Evolutionary conservation across 2,113 vertebrate species (phyloP).

Genomic region (Mus musculus): GRCm39 chr4:134315001-134315500

Average conservation of each 20-base stretch:
- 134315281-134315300: too few species aligned
- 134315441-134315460: neutral
- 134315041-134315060: too few species aligned
- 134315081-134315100: neutral
- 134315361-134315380: too few species aligned
- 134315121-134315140: too few species aligned
- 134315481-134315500: neutral
- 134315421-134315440: neutral
- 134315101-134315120: neutral
- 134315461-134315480: neutral
- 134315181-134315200: neutral
- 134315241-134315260: neutral
- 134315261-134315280: neutral
- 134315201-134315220: neutral
- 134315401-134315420: neutral
- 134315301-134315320: neutral
- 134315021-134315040: neutral
- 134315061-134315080: neutral
- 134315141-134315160: neutral
- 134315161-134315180: neutral
- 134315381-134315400: neutral
- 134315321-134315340: neutral
- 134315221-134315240: neutral
- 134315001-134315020: neutral
- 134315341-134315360: neutral